Conservation (phyloP, 1,140 invertebrate genomes). For the Papilio dardanus region DNA sequence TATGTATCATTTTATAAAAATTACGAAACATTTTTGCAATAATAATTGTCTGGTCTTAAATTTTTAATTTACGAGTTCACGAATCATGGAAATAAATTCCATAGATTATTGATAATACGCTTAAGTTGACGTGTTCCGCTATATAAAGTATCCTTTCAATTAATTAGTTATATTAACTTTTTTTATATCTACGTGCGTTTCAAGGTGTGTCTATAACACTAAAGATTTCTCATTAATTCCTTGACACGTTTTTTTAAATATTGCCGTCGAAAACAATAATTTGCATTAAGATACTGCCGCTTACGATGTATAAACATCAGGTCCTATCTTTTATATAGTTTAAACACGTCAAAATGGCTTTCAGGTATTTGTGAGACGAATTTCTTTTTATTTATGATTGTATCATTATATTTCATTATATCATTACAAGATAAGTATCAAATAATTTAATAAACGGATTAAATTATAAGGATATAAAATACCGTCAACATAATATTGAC, state of each 20-base stretch:
- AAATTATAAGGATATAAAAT: not conserved
- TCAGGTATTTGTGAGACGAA: not conserved
- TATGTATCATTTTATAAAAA: no score
- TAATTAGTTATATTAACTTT: not conserved
- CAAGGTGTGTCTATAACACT: not conserved
- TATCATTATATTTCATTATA: no score
- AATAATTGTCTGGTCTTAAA: no score
- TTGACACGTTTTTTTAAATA: not conserved
- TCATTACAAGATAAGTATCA: no score
- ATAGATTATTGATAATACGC: not conserved
- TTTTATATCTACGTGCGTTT: not conserved
- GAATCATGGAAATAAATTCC: not conserved
- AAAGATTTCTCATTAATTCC: not conserved
- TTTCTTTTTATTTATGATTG: not conserved
- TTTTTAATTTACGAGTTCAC: not conserved
- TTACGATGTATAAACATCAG: not conserved
- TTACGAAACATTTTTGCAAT: no score
- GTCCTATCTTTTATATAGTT: no score
- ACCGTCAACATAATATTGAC: not conserved
- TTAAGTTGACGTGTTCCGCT: not conserved
- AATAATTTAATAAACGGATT: not conserved
- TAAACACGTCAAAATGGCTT: not conserved
- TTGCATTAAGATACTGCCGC: not conserved
- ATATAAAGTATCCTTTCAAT: not conserved
- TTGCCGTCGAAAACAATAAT: not conserved